These are phyloP conservation scores for Chunga burmeisteri DNA, from an alignment of 2,113 vertebrate species.

Conservation along the genomic window DNA sequence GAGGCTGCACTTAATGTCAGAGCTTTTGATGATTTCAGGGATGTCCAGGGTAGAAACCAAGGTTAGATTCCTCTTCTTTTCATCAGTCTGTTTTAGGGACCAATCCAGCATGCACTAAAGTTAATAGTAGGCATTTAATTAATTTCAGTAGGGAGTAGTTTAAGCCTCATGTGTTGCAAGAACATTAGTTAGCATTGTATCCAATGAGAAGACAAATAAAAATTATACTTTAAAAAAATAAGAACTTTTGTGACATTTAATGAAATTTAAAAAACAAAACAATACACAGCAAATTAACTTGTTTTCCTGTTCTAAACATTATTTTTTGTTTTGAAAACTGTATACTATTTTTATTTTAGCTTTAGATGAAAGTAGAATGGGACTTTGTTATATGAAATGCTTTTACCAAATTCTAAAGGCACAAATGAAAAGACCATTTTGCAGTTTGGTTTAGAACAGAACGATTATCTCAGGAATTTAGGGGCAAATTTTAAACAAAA, in stretches of 20 bases:
- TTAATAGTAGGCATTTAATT: not conserved
- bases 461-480: not conserved
- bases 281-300: not conserved
- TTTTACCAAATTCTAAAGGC: not conserved
- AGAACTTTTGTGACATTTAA: not conserved
- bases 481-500: not conserved
- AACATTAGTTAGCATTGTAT: not conserved
- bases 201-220: not conserved
- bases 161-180: not conserved
- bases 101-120: not conserved
- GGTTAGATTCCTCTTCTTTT: not conserved
- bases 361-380: not conserved
- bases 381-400: not conserved
- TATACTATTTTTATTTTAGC: not conserved
- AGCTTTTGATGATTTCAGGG: not conserved
- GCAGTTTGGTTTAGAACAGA: not conserved
- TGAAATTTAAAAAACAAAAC: not conserved
- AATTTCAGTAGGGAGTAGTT: not conserved
- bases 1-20: not conserved
- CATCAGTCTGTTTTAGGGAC: not conserved
- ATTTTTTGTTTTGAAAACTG: not conserved
- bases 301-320: not conserved
- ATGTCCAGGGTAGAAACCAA: not conserved
- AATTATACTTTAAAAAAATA: not conserved
- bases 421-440: not conserved